These are phyloP conservation scores for Bos taurus DNA, from an alignment of 2,113 vertebrate species.

Conservation along the genomic window ARS-UCD2.0 NC_037352.1:23682001-23682500, in stretches of 20 bases:
- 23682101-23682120: not conserved
- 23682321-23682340: not conserved
- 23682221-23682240: not conserved
- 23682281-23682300: not conserved
- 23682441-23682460: not conserved
- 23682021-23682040: accelerated
- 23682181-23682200: not conserved
- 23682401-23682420: accelerated
- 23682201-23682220: not conserved
- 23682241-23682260: not conserved
- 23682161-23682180: not conserved
- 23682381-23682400: not conserved
- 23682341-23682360: not conserved
- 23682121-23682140: not conserved
- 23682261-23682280: not conserved
- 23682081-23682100: not conserved
- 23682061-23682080: not conserved
- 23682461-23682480: not conserved
- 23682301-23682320: not conserved
- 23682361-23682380: not conserved
- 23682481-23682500: not conserved
- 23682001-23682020: not conserved
- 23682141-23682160: not conserved
- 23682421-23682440: not conserved
- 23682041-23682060: not conserved